Evolutionary conservation across 2,888 invertebrate genomes (phyloP).

Genomic region (Zaprionus lineosus): DNA sequence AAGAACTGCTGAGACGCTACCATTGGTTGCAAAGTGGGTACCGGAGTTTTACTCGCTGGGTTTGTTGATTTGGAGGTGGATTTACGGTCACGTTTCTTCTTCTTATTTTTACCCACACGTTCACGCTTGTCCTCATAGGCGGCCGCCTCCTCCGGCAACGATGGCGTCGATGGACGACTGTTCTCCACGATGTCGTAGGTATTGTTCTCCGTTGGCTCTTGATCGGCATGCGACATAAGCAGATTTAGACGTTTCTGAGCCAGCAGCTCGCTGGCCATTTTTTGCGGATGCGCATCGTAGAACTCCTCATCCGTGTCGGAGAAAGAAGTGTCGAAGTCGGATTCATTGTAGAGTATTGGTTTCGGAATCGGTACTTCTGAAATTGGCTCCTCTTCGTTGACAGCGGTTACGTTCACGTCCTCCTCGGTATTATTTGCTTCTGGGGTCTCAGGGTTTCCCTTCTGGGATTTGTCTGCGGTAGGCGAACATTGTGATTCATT

Average conservation of each 20-base stretch:
- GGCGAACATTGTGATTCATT: conserved; percentile 84
- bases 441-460: conserved; percentile 66
- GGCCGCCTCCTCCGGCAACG: conserved; percentile 83
- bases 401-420: conserved; percentile 60
- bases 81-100: conserved; percentile 87
- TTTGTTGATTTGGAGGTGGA: conserved; percentile 76
- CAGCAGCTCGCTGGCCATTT: conserved; percentile 87
- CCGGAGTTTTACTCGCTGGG: conserved; percentile 31
- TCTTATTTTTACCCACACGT: conserved; percentile 85
- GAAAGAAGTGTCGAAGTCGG: conserved; percentile 92
- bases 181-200: conserved; percentile 85
- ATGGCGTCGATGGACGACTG: conserved; percentile 87
- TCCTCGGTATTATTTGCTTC: conserved; percentile 36
- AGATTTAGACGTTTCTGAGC: conserved; percentile 90
- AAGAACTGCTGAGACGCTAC: conserved; percentile 1
- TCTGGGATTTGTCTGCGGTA: conserved; percentile 77
- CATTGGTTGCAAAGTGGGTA: conserved; percentile 3
- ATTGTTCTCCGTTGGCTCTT: conserved; percentile 84
- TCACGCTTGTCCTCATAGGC: conserved; percentile 59
- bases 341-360: conserved; percentile 88
- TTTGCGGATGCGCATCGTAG: conserved; percentile 92
- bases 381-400: conserved; percentile 77
- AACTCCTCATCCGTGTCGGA: conserved; percentile 94
- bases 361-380: conserved; percentile 48
- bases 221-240: conserved; percentile 85